These are phyloP conservation scores for Apodemus speciosus DNA, from an alignment of 2,113 vertebrate species.

Conservation along the genomic window DNA sequence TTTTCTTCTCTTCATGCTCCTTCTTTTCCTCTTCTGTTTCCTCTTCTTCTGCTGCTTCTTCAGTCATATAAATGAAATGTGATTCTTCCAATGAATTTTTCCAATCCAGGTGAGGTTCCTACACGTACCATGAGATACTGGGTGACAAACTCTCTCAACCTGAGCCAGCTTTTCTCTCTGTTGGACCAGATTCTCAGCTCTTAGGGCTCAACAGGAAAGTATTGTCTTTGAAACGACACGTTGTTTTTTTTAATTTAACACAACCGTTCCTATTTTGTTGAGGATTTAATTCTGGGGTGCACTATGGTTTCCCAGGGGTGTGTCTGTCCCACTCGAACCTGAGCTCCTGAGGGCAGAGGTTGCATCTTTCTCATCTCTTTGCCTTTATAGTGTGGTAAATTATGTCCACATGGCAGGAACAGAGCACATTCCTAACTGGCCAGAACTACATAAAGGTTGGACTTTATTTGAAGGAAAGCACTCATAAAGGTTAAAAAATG, in stretches of 20 bases:
- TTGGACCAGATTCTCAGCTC: neutral
- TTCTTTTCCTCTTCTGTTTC: neutral
- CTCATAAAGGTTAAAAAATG: neutral
- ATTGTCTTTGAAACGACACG: neutral
- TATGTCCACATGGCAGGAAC: neutral
- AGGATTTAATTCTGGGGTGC: neutral
- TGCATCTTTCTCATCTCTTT: neutral
- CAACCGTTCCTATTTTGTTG: neutral
- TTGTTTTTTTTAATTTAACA: neutral
- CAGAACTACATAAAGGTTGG: neutral
- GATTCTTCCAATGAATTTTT: constrained; percentile 13
- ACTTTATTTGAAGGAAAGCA: constrained; percentile 18
- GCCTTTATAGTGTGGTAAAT: neutral
- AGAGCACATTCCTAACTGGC: neutral
- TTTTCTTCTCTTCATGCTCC: neutral
- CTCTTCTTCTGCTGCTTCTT: neutral
- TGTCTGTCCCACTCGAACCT: neutral
- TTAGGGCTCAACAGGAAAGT: neutral
- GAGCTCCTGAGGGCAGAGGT: neutral
- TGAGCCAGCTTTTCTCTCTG: neutral
- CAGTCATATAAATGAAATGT: neutral
- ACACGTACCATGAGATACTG: constrained; percentile 1
- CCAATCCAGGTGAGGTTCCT: constrained; percentile 5
- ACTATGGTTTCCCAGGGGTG: neutral
- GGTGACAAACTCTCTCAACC: neutral